Conservation (phyloP, 1,140 invertebrate species). For the Neodiprion fabricii region DNA sequence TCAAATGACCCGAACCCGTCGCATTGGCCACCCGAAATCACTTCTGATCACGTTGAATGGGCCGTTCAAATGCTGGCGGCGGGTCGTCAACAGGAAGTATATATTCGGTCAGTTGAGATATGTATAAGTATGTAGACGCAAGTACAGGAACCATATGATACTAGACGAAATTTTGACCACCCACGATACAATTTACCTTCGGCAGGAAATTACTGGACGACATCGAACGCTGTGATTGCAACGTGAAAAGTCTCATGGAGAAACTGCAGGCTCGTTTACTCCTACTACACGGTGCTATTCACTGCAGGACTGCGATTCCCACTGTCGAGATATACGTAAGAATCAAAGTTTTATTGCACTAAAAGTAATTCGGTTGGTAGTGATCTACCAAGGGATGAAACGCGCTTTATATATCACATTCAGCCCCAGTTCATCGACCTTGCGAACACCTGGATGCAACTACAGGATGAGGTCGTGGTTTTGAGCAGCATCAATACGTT, state of each 20-base stretch:
- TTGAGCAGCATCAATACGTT: slow-evolving; percentile 67
- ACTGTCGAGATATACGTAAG: slow-evolving; percentile 70
- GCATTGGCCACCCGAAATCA: slow-evolving; percentile 28
- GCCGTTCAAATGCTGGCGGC: slow-evolving; percentile 64
- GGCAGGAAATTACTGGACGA: slow-evolving; percentile 65
- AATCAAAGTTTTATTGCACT: neutral
- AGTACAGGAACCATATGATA: too few species aligned
- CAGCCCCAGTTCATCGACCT: slow-evolving; percentile 71
- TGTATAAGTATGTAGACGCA: neutral
- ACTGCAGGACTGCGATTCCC: slow-evolving; percentile 68
- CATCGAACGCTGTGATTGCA: slow-evolving; percentile 60
- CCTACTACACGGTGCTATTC: slow-evolving; percentile 66
- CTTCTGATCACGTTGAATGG: slow-evolving; percentile 52
- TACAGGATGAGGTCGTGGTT: slow-evolving; percentile 70
- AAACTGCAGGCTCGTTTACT: slow-evolving; percentile 57
- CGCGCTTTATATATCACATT: slow-evolving; percentile 15
- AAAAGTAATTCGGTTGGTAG: too few species aligned
- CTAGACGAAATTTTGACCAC: too few species aligned
- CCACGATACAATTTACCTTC: slow-evolving; percentile 29
- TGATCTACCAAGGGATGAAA: neutral
- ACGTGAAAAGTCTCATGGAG: slow-evolving; percentile 55
- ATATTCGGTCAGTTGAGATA: slow-evolving; percentile 51
- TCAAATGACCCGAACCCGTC: slow-evolving; percentile 40
- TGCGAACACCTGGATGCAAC: slow-evolving; percentile 66
- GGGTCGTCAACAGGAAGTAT: slow-evolving; percentile 69